phyloP scores from a whole-genome alignment of 2,888 invertebrate genomes.

The Drosophila buzzatii region DNA sequence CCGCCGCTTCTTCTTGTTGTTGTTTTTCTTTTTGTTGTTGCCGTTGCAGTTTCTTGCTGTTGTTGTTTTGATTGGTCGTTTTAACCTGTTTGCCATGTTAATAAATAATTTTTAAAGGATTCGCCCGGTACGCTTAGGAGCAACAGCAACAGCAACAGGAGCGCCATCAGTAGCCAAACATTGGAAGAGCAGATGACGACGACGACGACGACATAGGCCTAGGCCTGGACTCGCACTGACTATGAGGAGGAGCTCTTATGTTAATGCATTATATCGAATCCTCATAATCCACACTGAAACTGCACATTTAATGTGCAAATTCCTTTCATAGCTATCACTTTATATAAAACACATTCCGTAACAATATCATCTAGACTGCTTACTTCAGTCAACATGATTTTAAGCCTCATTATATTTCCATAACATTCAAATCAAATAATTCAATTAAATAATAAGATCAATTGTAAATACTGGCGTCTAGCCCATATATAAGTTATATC shows the following conservation, averaged over 20 bases:
- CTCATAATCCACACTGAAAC: neutral
- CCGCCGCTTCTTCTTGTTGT: conserved; percentile 54
- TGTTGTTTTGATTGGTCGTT: conserved; percentile 78
- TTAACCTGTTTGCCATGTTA: conserved; percentile 84
- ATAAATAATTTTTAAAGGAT: conserved; percentile 85
- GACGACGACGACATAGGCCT: conserved; percentile 12
- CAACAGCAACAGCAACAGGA: conserved; percentile 17
- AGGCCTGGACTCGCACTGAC: neutral
- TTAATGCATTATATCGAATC: too few relatives aligned
- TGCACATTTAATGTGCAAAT: neutral
- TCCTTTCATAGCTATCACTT: neutral
- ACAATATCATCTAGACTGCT: too few relatives aligned
- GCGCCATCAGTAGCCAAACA: conserved; percentile 48
- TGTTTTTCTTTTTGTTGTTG: conserved; percentile 32
- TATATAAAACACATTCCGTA: neutral
- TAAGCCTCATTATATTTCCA: too few relatives aligned
- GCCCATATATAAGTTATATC: too few relatives aligned
- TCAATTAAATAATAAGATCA: too few relatives aligned
- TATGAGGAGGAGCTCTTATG: too few relatives aligned
- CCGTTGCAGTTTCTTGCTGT: conserved; percentile 41
- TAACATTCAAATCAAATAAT: too few relatives aligned
- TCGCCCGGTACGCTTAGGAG: conserved; percentile 55
- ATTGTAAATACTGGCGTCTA: too few relatives aligned
- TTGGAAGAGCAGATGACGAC: conserved; percentile 8
- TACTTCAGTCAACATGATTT: too few relatives aligned